These are phyloP conservation scores for Monochamus saltuarius DNA, from an alignment of 1,140 invertebrate species.

Conservation along the genomic window DNA sequence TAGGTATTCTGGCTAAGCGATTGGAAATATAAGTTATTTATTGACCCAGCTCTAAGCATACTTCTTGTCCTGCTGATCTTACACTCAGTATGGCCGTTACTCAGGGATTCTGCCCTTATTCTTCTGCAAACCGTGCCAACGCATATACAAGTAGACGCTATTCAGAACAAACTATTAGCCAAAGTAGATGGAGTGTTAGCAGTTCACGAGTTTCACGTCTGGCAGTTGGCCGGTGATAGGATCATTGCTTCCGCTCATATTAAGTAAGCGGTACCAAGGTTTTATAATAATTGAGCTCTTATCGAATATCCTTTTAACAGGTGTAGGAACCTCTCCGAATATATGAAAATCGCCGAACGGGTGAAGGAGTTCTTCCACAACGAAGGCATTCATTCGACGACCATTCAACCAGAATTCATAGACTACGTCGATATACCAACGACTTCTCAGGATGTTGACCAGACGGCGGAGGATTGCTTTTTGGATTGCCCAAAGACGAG, in stretches of 20 bases:
- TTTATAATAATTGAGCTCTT: neutral
- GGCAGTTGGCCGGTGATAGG: conserved; percentile 88
- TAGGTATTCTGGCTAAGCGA: conserved; percentile 81
- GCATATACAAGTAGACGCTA: conserved; percentile 88
- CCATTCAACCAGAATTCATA: conserved; percentile 92
- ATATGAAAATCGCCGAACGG: conserved; percentile 91
- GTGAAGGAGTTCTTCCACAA: conserved; percentile 95
- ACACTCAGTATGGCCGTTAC: conserved; percentile 81
- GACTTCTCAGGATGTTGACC: conserved; percentile 33
- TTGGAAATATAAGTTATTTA: conserved; percentile 80
- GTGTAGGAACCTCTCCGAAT: conserved; percentile 83
- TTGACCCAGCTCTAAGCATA: conserved; percentile 91
- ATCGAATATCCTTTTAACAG: conserved; percentile 49
- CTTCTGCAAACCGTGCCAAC: conserved; percentile 90
- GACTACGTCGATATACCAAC: conserved; percentile 58
- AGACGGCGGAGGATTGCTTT: conserved; percentile 61
- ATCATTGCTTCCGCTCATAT: conserved; percentile 94
- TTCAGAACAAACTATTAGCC: conserved; percentile 79
- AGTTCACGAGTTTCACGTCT: conserved; percentile 93
- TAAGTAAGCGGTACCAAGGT: conserved; percentile 56
- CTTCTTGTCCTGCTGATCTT: conserved; percentile 79
- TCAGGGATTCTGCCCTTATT: conserved; percentile 86
- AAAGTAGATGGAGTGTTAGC: conserved; percentile 88
- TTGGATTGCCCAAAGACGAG: conserved; percentile 84
- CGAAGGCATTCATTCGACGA: conserved; percentile 89